A percentile compares a stretch with the other conserved stretches of the same genome.
phyloP scores from a whole-genome alignment of 1,140 invertebrate species.

The Zaprionus taronus region DNA sequence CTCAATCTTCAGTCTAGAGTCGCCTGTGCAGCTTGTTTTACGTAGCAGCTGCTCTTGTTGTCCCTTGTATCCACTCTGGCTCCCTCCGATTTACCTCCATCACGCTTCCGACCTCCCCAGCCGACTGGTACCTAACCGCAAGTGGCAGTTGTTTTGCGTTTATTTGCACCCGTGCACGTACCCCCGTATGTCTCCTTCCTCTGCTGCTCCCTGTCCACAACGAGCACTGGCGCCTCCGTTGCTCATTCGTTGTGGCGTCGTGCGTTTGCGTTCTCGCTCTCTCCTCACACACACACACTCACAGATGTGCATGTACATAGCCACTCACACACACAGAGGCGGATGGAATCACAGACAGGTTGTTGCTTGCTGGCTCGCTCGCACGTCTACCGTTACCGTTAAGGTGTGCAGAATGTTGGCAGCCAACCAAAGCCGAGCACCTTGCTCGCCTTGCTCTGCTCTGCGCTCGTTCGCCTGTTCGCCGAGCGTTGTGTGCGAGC shows the following conservation, averaged over 20 bases:
- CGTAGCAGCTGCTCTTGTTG: constrained; percentile 31
- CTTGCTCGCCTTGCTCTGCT: constrained; percentile 47
- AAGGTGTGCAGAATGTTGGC: constrained; percentile 83
- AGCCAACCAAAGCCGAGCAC: constrained; percentile 84
- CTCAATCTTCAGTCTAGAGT: constrained; percentile 21
- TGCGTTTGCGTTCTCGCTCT: constrained; percentile 77
- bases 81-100: constrained; percentile 3
- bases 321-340: constrained; percentile 24
- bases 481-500: constrained; percentile 33
- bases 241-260: constrained; percentile 77
- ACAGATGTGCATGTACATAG: constrained; percentile 6
- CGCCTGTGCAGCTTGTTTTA: constrained; percentile 31
- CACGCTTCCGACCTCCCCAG: neutral
- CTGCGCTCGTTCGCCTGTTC: constrained; percentile 27
- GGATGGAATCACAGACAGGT: constrained; percentile 60
- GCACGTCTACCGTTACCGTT: constrained; percentile 59
- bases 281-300: constrained; percentile 27
- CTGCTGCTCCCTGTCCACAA: neutral
- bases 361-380: constrained; percentile 72
- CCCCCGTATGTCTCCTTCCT: neutral
- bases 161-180: constrained; percentile 40
- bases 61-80: constrained; percentile 14
- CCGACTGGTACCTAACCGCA: constrained; percentile 60
- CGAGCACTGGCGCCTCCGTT: constrained; percentile 45
- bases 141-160: constrained; percentile 73